Evolutionary conservation across 2,113 vertebrate species (phyloP).

Genomic region (Nansenia antarctica): DNA sequence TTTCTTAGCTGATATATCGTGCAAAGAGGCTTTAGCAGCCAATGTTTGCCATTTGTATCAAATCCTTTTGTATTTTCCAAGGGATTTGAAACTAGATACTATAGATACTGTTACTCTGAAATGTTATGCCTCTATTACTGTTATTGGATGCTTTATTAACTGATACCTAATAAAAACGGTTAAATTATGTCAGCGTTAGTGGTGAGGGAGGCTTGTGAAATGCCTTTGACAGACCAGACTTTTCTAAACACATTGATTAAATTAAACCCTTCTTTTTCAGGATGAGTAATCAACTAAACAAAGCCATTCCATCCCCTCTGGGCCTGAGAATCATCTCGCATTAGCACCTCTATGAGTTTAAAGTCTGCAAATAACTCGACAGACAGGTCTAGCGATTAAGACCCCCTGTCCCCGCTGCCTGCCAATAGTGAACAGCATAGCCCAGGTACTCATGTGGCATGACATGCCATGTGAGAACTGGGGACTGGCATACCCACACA

Average conservation of each 20-base stretch:
- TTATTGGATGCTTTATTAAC: neutral
- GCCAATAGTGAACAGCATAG: constrained; percentile 39
- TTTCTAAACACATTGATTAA: constrained; percentile 46
- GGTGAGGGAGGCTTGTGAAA: constrained; percentile 33
- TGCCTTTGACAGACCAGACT: constrained; percentile 25
- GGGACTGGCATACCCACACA: constrained; percentile 38
- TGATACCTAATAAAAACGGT: constrained; percentile 6
- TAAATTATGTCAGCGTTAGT: constrained; percentile 17
- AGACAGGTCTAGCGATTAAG: constrained; percentile 56
- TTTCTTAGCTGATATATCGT: neutral
- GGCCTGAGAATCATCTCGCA: constrained; percentile 40
- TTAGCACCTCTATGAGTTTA: constrained; percentile 44
- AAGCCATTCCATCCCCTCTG: constrained; percentile 40
- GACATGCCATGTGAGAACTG: neutral
- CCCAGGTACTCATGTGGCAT: constrained; percentile 43
- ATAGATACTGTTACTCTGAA: neutral
- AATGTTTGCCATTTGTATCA: neutral
- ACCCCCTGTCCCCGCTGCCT: constrained; percentile 37
- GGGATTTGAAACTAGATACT: neutral
- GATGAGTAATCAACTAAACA: constrained; percentile 53
- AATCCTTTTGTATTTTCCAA: neutral
- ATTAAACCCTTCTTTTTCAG: constrained; percentile 31
- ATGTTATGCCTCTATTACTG: neutral
- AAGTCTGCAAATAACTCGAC: constrained; percentile 56
- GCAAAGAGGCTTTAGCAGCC: neutral